These are phyloP conservation scores for Oscheius sp. DNA, from an alignment of 2,888 invertebrate genomes.

Conservation along the genomic window DNA sequence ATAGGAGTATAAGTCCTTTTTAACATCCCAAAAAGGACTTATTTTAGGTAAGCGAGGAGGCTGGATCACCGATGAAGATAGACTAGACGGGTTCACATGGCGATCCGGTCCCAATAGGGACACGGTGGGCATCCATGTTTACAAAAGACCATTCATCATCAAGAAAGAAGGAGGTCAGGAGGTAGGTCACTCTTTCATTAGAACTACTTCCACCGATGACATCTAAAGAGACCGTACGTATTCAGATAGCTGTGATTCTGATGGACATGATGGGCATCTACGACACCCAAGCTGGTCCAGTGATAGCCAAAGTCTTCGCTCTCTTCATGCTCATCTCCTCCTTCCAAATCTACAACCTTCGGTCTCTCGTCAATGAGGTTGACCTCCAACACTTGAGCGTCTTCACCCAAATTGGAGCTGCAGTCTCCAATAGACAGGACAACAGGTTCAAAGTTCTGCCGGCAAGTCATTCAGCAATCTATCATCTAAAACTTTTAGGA, in stretches of 20 bases:
- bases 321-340: conserved; percentile 95
- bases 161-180: conserved; percentile 71
- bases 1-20: too few species aligned
- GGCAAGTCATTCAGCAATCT: too few species aligned
- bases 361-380: too few species aligned
- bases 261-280: conserved; percentile 94
- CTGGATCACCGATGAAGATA: conserved; percentile 20
- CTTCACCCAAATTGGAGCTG: too few species aligned
- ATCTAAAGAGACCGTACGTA: too few species aligned
- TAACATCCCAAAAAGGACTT: too few species aligned
- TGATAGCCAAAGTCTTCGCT: conserved; percentile 96
- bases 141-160: conserved; percentile 89
- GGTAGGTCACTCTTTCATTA: conserved; percentile 50
- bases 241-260: conserved; percentile 76
- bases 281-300: conserved; percentile 94
- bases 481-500: too few species aligned
- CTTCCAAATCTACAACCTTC: conserved; percentile 82
- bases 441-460: too few species aligned
- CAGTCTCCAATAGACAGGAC: too few species aligned
- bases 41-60: too few species aligned
- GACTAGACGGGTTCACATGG: conserved; percentile 40
- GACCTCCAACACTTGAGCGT: too few species aligned
- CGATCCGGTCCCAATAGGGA: conserved; percentile 56
- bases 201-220: too few species aligned
- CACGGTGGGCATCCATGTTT: conserved; percentile 87